phyloP scores from a whole-genome alignment of 2,888 invertebrate species.

The Calephelis perditalis region DNA sequence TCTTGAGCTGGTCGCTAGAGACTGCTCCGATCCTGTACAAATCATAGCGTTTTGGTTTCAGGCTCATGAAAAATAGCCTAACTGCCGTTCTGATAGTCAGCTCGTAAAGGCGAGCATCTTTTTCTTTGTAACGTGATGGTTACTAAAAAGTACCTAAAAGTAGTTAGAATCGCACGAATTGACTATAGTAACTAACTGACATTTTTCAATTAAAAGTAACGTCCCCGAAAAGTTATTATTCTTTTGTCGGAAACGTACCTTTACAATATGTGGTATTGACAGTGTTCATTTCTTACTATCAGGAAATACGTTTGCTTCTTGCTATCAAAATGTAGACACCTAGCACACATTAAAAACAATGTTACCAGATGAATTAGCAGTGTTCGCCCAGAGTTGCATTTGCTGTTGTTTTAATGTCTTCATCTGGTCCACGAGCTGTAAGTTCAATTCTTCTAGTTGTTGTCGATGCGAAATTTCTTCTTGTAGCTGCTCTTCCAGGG shows the following conservation, averaged over 20 bases:
- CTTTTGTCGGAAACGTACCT: too few species aligned
- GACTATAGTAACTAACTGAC: too few species aligned
- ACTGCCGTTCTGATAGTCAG: neutral
- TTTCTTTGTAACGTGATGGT: too few species aligned
- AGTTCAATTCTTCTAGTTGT: conserved; percentile 80
- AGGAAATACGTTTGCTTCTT: too few species aligned
- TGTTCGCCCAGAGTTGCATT: conserved; percentile 56
- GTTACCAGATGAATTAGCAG: conserved; percentile 53
- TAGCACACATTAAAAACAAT: neutral
- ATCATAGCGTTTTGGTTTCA: neutral
- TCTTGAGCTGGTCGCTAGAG: conserved; percentile 57
- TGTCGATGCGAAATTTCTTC: conserved; percentile 80
- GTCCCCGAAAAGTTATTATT: too few species aligned
- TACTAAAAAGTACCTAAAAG: too few species aligned
- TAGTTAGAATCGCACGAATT: too few species aligned
- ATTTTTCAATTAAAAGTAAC: too few species aligned
- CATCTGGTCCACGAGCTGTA: conserved; percentile 79
- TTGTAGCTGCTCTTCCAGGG: conserved; percentile 78
- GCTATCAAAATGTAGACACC: too few species aligned
- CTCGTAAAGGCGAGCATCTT: neutral
- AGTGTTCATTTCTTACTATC: too few species aligned
- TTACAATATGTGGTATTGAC: too few species aligned
- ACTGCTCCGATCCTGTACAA: conserved; percentile 59
- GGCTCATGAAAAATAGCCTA: too few species aligned
- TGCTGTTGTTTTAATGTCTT: conserved; percentile 72